Percentiles rank a stretch among this genome's conserved stretches.
Conservation (phyloP, 1,140 invertebrate species). For the Drosophila dunni region DNA sequence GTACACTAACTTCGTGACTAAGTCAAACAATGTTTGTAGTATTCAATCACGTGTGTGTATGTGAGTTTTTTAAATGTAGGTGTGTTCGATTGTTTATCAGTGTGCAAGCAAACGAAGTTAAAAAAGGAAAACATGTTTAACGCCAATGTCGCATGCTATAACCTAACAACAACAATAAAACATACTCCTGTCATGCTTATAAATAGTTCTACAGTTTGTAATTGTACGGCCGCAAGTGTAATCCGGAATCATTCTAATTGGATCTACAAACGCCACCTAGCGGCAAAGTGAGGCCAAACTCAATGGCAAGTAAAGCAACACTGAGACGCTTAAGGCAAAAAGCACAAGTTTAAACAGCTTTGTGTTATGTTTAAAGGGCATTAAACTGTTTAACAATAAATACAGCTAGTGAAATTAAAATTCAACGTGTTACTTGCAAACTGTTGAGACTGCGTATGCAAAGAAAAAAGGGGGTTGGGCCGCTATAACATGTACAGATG, state of each 20-base stretch:
- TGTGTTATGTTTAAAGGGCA: too few species aligned
- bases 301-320: neutral
- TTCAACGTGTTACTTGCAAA: neutral
- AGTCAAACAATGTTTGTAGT: conserved; percentile 55
- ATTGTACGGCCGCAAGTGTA: conserved; percentile 1
- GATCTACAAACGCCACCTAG: conserved; percentile 4
- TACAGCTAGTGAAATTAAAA: neutral
- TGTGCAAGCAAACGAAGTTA: neutral
- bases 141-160: conserved; percentile 1
- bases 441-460: neutral
- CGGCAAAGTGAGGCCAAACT: neutral
- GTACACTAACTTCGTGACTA: conserved; percentile 62
- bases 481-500: neutral
- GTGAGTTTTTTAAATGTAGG: conserved; percentile 15
- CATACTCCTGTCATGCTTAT: neutral
- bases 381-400: too few species aligned
- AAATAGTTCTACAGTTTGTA: neutral
- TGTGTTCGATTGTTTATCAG: conserved; percentile 17
- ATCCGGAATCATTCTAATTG: conserved; percentile 1
- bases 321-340: too few species aligned
- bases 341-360: too few species aligned
- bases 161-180: neutral
- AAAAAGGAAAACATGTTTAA: conserved; percentile 11
- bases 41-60: neutral
- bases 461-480: neutral